Conservation (phyloP, 2,113 vertebrate species). For the Cygnus buccinator region DNA sequence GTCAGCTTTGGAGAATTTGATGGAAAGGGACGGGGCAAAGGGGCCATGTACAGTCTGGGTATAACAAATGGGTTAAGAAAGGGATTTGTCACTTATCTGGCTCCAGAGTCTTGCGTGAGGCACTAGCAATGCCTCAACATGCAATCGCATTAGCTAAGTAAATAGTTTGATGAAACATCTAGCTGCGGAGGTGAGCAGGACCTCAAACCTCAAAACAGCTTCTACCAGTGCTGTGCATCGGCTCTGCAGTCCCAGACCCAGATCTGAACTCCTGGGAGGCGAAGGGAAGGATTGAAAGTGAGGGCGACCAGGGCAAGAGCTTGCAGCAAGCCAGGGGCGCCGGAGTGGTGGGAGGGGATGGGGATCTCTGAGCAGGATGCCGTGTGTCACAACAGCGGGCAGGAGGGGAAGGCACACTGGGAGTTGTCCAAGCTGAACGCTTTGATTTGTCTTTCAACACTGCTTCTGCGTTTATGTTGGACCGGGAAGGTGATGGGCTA, state of each 20-base stretch:
- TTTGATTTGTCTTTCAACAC: constrained; percentile 46
- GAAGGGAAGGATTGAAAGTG: background rate
- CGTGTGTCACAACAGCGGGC: background rate
- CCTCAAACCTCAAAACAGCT: background rate
- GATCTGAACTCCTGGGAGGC: background rate
- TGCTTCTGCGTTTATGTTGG: background rate
- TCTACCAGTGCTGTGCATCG: background rate
- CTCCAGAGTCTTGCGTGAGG: background rate
- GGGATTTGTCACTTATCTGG: background rate
- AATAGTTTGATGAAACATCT: background rate
- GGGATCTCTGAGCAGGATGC: background rate
- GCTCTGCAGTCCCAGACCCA: background rate
- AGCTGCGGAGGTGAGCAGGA: background rate
- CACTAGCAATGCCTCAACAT: background rate
- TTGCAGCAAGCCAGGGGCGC: background rate
- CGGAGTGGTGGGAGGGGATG: background rate
- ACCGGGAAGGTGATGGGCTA: background rate
- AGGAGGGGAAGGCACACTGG: background rate
- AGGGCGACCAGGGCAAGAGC: background rate
- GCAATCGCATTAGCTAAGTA: background rate
- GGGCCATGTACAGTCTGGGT: fast-evolving
- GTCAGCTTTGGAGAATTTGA: background rate
- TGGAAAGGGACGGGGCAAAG: background rate
- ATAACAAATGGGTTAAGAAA: background rate
- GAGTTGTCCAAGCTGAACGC: background rate